phyloP scores from a whole-genome alignment of 2,888 invertebrate genomes.

The Stenodema calcarata region DNA sequence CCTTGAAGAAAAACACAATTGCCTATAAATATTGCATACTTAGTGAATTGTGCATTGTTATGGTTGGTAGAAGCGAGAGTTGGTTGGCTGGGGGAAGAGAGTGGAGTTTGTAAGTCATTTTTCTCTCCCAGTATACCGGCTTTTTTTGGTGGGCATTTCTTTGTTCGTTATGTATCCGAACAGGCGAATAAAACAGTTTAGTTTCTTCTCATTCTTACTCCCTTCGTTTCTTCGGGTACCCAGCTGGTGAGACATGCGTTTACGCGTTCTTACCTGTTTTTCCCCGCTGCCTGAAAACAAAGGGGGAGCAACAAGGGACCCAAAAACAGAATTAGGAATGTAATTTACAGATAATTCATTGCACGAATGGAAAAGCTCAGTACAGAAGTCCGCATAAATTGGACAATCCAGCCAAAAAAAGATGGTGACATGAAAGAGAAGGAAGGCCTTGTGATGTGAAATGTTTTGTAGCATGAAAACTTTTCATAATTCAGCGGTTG shows the following conservation, averaged over 20 bases:
- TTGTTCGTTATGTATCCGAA: background rate
- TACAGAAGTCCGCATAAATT: background rate
- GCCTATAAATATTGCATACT: conserved; percentile 15
- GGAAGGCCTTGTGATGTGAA: background rate
- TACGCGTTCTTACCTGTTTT: background rate
- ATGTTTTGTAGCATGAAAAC: too few species aligned
- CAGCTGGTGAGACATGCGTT: background rate
- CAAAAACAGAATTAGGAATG: background rate
- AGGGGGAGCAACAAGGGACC: background rate
- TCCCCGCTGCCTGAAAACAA: background rate
- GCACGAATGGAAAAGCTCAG: background rate
- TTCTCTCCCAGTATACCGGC: background rate
- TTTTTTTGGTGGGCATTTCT: background rate
- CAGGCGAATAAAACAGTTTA: background rate
- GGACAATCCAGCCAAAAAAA: background rate
- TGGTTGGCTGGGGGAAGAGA: background rate
- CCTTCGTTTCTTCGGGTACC: background rate
- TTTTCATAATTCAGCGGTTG: too few species aligned
- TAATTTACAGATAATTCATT: background rate
- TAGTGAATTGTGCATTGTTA: background rate
- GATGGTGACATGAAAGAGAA: background rate
- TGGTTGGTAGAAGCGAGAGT: background rate
- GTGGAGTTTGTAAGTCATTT: background rate
- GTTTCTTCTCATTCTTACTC: background rate
- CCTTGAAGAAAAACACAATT: background rate